A percentile compares a stretch with the other conserved stretches of the same genome.
Evolutionary conservation across 2,797 vertebrate species (phyloP).

Genomic region (Xiphorhynchus erythropygius): DNA sequence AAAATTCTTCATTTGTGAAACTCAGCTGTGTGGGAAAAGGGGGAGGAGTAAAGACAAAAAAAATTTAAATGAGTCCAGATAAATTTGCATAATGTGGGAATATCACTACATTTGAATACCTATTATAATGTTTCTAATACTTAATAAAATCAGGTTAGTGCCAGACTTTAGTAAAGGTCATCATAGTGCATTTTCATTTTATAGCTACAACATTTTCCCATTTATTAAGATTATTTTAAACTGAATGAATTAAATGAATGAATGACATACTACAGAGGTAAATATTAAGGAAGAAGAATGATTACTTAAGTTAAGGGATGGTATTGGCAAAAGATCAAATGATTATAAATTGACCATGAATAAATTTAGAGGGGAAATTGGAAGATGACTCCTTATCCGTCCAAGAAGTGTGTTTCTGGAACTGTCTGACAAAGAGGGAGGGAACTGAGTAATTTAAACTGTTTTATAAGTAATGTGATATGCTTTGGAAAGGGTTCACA

Average conservation of each 20-base stretch:
- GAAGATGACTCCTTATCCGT: background rate
- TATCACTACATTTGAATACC: constrained; percentile 40
- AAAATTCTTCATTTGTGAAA: constrained; percentile 14
- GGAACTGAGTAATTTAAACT: background rate
- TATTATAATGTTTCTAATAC: constrained; percentile 45
- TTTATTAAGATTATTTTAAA: constrained; percentile 59
- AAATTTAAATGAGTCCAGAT: background rate
- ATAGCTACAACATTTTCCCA: constrained; percentile 41
- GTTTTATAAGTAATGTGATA: background rate
- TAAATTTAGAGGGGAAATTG: constrained; percentile 27
- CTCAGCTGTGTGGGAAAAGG: background rate
- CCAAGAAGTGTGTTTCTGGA: background rate
- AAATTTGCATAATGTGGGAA: constrained; percentile 22
- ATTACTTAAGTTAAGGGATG: constrained; percentile 34
- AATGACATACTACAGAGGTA: constrained; percentile 23
- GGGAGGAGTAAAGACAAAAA: background rate
- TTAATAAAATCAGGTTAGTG: constrained; percentile 51
- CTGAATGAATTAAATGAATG: constrained; percentile 16
- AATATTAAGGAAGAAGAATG: constrained; percentile 42
- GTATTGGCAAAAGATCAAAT: constrained; percentile 51
- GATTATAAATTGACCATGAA: constrained; percentile 7
- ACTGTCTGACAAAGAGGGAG: background rate
- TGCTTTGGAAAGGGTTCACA: background rate
- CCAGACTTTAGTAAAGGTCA: constrained; percentile 52
- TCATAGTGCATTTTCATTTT: constrained; percentile 40